Percentiles rank a stretch among this genome's conserved stretches.
These are phyloP conservation scores for Ficedula albicollis DNA, from an alignment of 2,797 vertebrate genomes.

Conservation along the genomic window DNA sequence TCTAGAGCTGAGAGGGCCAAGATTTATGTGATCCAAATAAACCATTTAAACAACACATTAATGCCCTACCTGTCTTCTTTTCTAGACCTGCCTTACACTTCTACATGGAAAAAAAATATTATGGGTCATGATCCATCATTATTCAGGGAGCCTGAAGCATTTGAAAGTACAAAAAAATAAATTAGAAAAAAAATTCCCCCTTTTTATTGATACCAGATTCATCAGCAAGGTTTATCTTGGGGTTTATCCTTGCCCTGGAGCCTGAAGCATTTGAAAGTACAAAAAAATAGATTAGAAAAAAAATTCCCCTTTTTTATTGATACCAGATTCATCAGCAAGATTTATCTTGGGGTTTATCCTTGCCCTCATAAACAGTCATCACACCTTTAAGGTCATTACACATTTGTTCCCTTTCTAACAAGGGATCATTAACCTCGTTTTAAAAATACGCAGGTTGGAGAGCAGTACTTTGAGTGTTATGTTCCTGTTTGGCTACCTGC, in stretches of 20 bases:
- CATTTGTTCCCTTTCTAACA: no score
- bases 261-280: background rate
- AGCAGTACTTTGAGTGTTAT: no score
- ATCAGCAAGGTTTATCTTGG: fast-evolving
- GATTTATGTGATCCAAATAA: background rate
- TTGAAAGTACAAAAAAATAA: background rate
- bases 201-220: background rate
- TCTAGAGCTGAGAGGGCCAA: background rate
- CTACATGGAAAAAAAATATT: background rate
- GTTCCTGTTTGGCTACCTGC: no score
- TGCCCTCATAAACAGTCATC: no score
- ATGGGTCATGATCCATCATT: fast-evolving
- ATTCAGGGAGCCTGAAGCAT: background rate
- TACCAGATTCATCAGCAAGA: background rate
- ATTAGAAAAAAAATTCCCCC: fast-evolving
- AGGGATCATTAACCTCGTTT: no score
- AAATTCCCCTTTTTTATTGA: background rate
- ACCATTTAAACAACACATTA: background rate
- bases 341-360: fast-evolving
- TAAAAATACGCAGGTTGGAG: no score
- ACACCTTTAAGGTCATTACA: no score
- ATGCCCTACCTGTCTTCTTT: background rate
- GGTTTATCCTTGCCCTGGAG: fast-evolving
- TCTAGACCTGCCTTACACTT: background rate
- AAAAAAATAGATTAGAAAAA: background rate